Conservation (phyloP, 2,888 invertebrate genomes). For the Neria commutata region DNA sequence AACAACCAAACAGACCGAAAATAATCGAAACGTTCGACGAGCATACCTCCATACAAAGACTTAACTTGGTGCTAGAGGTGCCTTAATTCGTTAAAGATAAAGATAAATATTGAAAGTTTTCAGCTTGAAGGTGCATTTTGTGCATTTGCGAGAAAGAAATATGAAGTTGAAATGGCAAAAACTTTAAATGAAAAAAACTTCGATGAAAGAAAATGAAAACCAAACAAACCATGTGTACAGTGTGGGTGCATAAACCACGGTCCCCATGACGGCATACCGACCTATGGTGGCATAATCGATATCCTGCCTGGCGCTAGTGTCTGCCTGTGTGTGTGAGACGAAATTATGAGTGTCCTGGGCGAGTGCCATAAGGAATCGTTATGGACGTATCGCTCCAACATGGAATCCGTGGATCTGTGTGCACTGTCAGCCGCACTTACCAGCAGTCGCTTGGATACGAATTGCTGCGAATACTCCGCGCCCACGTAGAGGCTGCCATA, state of each 20-base stretch:
- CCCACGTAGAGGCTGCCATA: constrained; percentile 80
- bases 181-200: constrained; percentile 12
- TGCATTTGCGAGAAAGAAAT: not conserved
- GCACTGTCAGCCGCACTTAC: constrained; percentile 64
- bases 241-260: constrained; percentile 67
- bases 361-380: constrained; percentile 27
- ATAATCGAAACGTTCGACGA: too few species aligned
- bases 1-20: too few species aligned
- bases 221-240: constrained; percentile 68
- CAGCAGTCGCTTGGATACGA: constrained; percentile 70
- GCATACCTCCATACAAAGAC: too few species aligned
- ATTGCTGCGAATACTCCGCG: constrained; percentile 82
- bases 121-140: too few species aligned
- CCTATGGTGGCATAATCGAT: constrained; percentile 65
- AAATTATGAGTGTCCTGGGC: constrained; percentile 27
- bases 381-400: constrained; percentile 22
- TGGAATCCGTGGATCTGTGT: not conserved
- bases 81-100: too few species aligned
- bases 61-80: too few species aligned
- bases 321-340: constrained; percentile 32
- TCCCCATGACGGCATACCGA: constrained; percentile 69
- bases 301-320: constrained; percentile 49
- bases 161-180: not conserved
- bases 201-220: constrained; percentile 21
- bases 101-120: too few species aligned